Conservation (phyloP, 2,113 vertebrate species). For the Oreochromis aureus region DNA sequence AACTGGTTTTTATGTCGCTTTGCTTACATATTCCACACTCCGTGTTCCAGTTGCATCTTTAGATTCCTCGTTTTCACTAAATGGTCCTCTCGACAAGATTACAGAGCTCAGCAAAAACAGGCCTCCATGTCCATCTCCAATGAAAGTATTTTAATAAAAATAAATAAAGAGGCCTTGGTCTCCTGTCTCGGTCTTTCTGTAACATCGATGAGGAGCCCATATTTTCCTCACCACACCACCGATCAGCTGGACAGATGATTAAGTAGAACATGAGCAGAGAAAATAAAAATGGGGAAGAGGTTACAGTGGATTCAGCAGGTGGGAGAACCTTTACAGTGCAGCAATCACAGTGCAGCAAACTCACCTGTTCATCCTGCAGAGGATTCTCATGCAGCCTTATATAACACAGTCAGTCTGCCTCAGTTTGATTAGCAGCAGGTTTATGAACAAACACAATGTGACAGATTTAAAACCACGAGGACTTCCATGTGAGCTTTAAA, state of each 20-base stretch:
- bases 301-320: background rate
- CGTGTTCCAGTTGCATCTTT: background rate
- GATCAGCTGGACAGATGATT: background rate
- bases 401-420: too few species aligned
- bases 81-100: background rate
- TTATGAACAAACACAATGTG: background rate
- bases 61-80: background rate
- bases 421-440: background rate
- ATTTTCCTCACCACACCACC: background rate
- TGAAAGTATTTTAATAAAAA: background rate
- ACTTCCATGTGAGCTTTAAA: background rate
- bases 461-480: background rate
- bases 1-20: background rate
- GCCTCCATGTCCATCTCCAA: background rate
- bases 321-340: background rate
- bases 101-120: background rate
- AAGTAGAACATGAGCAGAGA: background rate
- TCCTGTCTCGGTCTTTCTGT: background rate
- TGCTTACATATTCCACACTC: background rate
- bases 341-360: background rate
- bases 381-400: too few species aligned
- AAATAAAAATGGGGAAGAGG: background rate
- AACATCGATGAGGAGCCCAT: background rate
- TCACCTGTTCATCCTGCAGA: too few species aligned
- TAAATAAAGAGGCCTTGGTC: background rate